phyloP scores from a whole-genome alignment of 2,113 vertebrate species.

The Burhinus bistriatus region DNA sequence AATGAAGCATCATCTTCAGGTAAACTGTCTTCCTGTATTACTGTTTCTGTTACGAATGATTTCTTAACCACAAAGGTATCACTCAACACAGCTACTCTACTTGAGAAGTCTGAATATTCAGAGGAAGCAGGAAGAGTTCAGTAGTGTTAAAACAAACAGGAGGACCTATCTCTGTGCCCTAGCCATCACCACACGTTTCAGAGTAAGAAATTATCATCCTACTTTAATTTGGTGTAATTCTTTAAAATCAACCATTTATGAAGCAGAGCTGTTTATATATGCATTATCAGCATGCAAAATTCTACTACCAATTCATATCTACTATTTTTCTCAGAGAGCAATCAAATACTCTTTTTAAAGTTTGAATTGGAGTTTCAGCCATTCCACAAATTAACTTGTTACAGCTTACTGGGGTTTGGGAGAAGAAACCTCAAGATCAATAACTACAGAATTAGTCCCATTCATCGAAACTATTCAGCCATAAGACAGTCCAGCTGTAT shows the following conservation, averaged over 20 bases:
- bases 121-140: neutral
- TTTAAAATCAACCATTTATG: neutral
- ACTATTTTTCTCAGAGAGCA: neutral
- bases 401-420: neutral
- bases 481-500: constrained; percentile 5
- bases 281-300: neutral
- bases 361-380: neutral
- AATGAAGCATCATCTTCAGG: constrained; percentile 61
- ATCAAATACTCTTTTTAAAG: neutral
- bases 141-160: neutral
- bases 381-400: constrained; percentile 16
- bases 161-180: neutral
- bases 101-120: neutral
- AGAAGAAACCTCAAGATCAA: constrained; percentile 23
- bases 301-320: neutral
- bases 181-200: neutral
- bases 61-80: constrained; percentile 35
- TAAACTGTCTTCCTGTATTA: constrained; percentile 41
- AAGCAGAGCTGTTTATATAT: neutral
- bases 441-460: constrained; percentile 4
- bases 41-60: constrained; percentile 37
- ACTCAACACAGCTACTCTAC: neutral
- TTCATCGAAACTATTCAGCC: constrained; percentile 40
- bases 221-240: neutral
- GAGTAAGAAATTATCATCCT: neutral